Evolutionary conservation across 2,113 vertebrate genomes (phyloP), one percentile per base, ranked within the genome.

Genomic region (Nothobranchius kuhntae): DNA sequence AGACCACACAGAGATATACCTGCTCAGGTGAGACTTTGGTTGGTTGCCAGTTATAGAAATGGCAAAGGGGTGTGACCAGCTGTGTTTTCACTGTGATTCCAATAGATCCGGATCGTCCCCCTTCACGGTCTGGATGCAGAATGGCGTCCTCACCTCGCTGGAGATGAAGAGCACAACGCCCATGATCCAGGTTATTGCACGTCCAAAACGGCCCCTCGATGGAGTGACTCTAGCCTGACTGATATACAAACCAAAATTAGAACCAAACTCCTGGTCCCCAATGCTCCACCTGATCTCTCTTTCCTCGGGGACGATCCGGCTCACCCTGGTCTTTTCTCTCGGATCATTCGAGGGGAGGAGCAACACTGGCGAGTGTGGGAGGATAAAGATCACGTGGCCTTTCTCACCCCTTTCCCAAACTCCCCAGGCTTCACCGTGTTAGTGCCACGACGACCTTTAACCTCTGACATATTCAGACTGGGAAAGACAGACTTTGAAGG

Each of bases 351-450:
- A 0, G 92, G 93, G 3, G 91, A 93, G 78, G 92, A 92, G 85
- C 77, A 75, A 56, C 92, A 94, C 46, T 94, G 93, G 93, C 78
- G 93, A 0, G 84, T 94, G 13, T 94, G 93, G 93, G 92, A 94
- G 38, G 89, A 93, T 7, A 55, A 82, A 4, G 56, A 46, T 0
- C 92, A 94, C 0, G 82, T 94, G 36, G 91, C 92, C 7, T 91
- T 94, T 48, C 92, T 94, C 75, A 94, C 92, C 0, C 93, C 93
- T 3, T 94, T 92, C 38, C 93, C 93, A 46, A 93, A 93, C 78
- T 73, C 88, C 0, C 92, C 92, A 1, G 92, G 92, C 8, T 75
- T 92, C 14, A 83, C 93, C 0, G 91, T 93, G 53, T 60, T 94
- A 26, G 83, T 92, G 11, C 92, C 93, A 6, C 89, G 93, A 5